Base-by-base conservation (phyloP, 2,113 vertebrate species). In the Megaceryle maxima region DNA sequence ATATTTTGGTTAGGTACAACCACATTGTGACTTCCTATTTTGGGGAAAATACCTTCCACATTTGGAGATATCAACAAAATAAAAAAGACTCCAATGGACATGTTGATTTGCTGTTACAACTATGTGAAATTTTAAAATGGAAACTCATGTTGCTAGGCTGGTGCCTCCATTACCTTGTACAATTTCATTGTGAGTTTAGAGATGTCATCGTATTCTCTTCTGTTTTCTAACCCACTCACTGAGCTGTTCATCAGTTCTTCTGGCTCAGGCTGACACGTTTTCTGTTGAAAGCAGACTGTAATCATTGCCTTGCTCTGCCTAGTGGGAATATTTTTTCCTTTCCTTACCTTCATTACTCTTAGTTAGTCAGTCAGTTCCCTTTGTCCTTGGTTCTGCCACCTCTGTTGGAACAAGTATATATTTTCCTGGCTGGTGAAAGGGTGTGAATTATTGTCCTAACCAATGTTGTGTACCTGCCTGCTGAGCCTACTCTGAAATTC, bases 161-260 rank as follows among this genome's bases (percentile, higher is more conserved):
- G 15, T 87, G 57, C 18, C 4, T 82, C 17, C 26, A 16, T 63
- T 86, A 35, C 19, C 16, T 88, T 68, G 15, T 31, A n/a, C 10
- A 66, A 25, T 89, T 88, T 60, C 10, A 8, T 48, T 73, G 16
- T 70, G 79, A 48, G 50, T 83, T 88, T 83, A 50, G 31, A 63
- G 25, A 31, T 2, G 1, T 60, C 70, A 22, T 20, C 16, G 5
- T 63, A 35, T 35, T 83, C n/a, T 44, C 13, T 60, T 81, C 33
- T 0, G 0, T 88, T 79, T 75, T 33, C 33, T 46, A 51, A 26
- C 37, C 3, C 5, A 11, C 19, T 72, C 37, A 35, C 50, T 43
- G 74, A 56, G 56, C 8, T 89, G 20, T 59, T 87, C 41, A 26
- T 57, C 63, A 51, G 15, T 12, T 7, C 11, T 63, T 57, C 41